Conservation (phyloP, 2,888 invertebrate genomes). For the Nebria salina region DNA sequence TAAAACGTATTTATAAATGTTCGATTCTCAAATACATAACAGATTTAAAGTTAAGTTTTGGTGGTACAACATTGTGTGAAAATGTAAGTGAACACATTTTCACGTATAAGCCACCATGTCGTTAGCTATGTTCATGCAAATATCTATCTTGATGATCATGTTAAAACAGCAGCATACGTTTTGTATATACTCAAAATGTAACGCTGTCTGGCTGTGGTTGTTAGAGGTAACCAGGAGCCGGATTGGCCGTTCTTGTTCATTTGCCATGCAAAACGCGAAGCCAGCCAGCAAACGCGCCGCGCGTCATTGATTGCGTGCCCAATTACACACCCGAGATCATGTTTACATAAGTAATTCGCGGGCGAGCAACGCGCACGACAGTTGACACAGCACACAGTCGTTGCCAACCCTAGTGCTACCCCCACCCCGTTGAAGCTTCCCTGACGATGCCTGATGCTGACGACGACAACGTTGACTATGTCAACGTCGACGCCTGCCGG, state of each 20-base stretch:
- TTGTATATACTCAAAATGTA: background rate
- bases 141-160: background rate
- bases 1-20: too few relatives aligned
- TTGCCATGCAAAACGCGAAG: conserved; percentile 49
- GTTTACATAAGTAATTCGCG: conserved; percentile 65
- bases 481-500: conserved; percentile 55
- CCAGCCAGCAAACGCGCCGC: conserved; percentile 60
- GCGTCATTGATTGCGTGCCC: conserved; percentile 62
- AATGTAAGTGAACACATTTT: too few relatives aligned
- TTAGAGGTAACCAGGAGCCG: conserved; percentile 4
- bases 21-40: too few relatives aligned
- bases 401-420: conserved; percentile 1
- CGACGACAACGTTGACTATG: conserved; percentile 7
- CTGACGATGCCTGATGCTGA: conserved; percentile 12
- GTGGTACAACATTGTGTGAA: too few relatives aligned
- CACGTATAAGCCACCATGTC: too few relatives aligned
- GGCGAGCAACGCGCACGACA: conserved; percentile 53
- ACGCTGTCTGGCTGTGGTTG: background rate
- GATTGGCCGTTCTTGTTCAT: conserved; percentile 29
- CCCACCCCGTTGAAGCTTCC: background rate
- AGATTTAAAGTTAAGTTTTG: too few relatives aligned
- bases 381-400: conserved; percentile 58
- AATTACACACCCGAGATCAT: conserved; percentile 64
- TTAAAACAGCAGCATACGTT: background rate
- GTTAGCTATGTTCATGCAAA: too few relatives aligned